Conservation (phyloP, 2,888 invertebrate genomes). For the Micoletzkya japonica region DNA sequence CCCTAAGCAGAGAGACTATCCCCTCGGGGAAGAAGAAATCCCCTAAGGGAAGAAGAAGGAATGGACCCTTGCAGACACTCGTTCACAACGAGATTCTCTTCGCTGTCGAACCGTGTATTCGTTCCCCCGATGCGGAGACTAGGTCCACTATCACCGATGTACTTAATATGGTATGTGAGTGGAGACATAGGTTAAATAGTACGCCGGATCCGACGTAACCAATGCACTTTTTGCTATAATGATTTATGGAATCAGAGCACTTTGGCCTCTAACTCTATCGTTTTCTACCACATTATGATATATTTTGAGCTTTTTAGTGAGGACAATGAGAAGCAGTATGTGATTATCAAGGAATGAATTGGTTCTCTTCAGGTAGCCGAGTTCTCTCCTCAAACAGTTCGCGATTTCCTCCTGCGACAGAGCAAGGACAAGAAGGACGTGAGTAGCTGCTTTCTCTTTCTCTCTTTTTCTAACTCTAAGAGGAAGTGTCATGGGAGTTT, state of each 20-base stretch:
- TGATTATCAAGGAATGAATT: no score
- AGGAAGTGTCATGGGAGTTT: no score
- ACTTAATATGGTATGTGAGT: constrained; percentile 17
- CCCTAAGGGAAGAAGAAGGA: no score
- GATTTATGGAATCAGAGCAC: background rate
- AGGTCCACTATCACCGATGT: constrained; percentile 91
- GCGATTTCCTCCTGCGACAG: constrained; percentile 94
- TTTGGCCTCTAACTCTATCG: no score
- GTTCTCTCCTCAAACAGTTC: constrained; percentile 92
- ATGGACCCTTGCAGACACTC: constrained; percentile 50
- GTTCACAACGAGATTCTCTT: constrained; percentile 55
- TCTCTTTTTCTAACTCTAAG: no score
- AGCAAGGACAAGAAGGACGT: constrained; percentile 70
- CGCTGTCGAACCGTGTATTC: constrained; percentile 58
- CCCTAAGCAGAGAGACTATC: no score
- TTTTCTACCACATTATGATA: no score
- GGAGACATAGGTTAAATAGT: no score
- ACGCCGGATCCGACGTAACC: no score
- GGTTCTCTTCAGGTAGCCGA: constrained; percentile 78
- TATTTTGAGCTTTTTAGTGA: constrained; percentile 79
- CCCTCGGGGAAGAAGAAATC: no score
- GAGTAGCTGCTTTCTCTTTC: background rate
- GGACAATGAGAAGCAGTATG: background rate
- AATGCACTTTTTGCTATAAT: background rate
- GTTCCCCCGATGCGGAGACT: constrained; percentile 81